Evolutionary conservation across 2,888 invertebrate species (phyloP), one percentile per base, ranked within the genome.

Genomic region (Eupithecia subumbrata): DNA sequence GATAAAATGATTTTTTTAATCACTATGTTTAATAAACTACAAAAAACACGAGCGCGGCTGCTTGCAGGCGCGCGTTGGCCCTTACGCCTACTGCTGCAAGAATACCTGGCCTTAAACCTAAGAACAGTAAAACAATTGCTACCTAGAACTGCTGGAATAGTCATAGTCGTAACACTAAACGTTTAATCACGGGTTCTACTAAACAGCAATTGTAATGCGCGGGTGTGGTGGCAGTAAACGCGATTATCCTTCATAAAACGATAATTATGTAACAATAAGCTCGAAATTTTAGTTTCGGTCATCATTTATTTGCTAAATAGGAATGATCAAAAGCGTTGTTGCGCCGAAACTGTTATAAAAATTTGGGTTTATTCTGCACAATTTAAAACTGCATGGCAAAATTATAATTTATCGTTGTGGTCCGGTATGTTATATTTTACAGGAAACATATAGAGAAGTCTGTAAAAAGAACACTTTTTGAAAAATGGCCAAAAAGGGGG

Each of bases 181-280:
- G 75, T 80, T 78, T 80, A 73, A 80, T 74, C 75, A 71, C 69
- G 45, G 71, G n/a, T 64, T 64, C 69, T 69, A 73, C 74, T 76
- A 74, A 71, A 71, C 73, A 71, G 71, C 72, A 56, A 63, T 37
- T n/a, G 72, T 75, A 75, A 78, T 71, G 67, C 69, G 25, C 22
- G 16, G 71, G 69, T 22, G 63, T 40, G 75, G 77, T 5, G 18
- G 12, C 30, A 76, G 70, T 71, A 64, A 37, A 5, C 75, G 78
- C 73, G 78, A 37, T 68, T 43, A 68, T 11, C 9, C 9, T 18
- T 12, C 12, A 37, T n/a, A 18, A 37, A 37, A 66, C n/a, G 4
- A 66, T 37, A n/a, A n/a, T n/a, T n/a, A 40, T 60, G 22, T 56
- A 12, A 11, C 9, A n/a, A n/a, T n/a, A 22, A 11, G 12, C 22